These are phyloP conservation scores for Notarius lentiginosus DNA, from an alignment of 2,113 vertebrate genomes.

Conservation along the genomic window DNA sequence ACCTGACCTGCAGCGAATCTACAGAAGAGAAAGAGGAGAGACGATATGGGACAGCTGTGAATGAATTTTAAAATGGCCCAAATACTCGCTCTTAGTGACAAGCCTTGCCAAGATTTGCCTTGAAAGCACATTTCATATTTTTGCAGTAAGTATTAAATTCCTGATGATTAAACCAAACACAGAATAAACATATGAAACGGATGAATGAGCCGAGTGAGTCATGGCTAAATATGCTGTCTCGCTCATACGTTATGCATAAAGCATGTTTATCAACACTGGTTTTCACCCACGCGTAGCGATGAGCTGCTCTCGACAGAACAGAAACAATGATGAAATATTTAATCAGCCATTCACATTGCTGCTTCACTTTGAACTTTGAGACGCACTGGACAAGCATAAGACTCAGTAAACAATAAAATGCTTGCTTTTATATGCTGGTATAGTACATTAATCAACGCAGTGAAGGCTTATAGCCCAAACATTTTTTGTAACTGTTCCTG, in stretches of 20 bases:
- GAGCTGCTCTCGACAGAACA: not conserved
- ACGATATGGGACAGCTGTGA: not conserved
- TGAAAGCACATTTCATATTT: not conserved
- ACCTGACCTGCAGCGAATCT: not conserved
- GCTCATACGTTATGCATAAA: not conserved
- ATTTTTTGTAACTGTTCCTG: not conserved
- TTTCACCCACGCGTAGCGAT: not conserved
- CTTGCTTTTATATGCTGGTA: not conserved
- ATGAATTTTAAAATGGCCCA: not conserved
- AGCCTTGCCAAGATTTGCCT: not conserved
- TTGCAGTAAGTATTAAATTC: not conserved
- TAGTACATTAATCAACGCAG: not conserved
- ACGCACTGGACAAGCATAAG: too few species aligned
- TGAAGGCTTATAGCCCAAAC: not conserved
- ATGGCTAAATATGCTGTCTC: not conserved
- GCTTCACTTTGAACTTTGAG: not conserved
- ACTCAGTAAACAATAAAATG: not conserved
- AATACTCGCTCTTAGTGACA: not conserved
- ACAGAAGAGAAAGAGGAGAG: not conserved
- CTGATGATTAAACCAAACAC: not conserved
- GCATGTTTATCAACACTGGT: not conserved
- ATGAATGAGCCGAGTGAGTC: not conserved
- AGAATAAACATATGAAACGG: not conserved
- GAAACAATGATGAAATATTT: not conserved
- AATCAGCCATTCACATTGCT: not conserved